A percentile compares a stretch with the other conserved stretches of the same genome.
Evolutionary conservation across 2,797 vertebrate species (phyloP).

Genomic region (Melanogrammus aeglefinus): DNA sequence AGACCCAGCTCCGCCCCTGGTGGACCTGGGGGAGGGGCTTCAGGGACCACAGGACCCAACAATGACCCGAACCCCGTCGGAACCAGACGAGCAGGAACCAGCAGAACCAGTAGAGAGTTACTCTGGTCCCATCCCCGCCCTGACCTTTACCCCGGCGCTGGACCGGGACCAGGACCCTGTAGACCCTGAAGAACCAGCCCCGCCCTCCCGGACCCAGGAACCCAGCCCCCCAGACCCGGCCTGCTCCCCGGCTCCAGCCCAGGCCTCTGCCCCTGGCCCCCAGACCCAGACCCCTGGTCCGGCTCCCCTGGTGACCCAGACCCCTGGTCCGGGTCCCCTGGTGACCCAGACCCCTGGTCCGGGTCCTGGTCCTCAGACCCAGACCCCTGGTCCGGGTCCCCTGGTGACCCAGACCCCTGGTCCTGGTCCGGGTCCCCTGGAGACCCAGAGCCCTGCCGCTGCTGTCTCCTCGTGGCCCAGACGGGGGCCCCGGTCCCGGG

Average conservation of each 20-base stretch:
- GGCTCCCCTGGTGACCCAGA: background rate
- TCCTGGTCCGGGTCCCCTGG: constrained; percentile 6
- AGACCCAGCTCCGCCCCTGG: background rate
- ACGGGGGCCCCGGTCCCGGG: background rate
- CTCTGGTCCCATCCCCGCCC: background rate
- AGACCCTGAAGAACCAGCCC: background rate
- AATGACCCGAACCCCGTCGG: background rate
- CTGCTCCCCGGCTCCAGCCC: background rate
- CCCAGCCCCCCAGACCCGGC: constrained; percentile 5
- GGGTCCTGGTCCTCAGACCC: background rate
- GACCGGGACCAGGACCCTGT: background rate
- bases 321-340: background rate
- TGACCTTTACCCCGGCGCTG: background rate
- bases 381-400: background rate
- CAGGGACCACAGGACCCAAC: background rate
- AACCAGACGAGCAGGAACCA: constrained; percentile 11
- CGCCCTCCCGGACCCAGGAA: background rate
- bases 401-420: background rate
- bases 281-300: too few species aligned
- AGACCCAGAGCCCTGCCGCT: background rate
- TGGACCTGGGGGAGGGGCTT: background rate
- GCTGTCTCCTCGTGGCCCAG: background rate
- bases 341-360: background rate
- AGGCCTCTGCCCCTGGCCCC: background rate
- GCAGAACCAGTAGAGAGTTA: background rate